These are phyloP conservation scores for Crocodylus rhombifer DNA, from an alignment of 2,797 vertebrate genomes.

Conservation along the genomic window DNA sequence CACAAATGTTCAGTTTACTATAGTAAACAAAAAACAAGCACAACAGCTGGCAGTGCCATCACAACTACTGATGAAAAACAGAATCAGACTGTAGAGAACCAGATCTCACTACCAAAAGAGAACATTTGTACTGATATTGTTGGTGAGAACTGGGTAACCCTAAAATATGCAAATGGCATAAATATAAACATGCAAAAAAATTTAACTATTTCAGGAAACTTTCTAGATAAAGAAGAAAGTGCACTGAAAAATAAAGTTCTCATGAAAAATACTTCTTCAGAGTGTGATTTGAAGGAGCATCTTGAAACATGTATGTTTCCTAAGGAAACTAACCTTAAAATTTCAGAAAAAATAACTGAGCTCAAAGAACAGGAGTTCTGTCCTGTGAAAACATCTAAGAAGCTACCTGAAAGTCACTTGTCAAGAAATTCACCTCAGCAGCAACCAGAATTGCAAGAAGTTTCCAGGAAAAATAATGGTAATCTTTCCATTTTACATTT, in stretches of 20 bases:
- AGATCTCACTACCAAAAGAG: conserved; percentile 73
- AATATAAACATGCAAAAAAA: conserved; percentile 77
- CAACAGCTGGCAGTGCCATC: conserved; percentile 53
- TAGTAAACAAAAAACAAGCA: conserved; percentile 89
- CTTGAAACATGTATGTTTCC: conserved; percentile 93
- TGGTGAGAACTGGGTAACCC: conserved; percentile 79
- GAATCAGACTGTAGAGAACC: conserved; percentile 74
- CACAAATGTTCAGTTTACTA: conserved; percentile 95
- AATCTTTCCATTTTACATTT: conserved; percentile 46
- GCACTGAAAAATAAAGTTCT: conserved; percentile 79
- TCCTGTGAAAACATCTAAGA: conserved; percentile 82
- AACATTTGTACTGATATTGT: conserved; percentile 70
- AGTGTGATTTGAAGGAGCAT: conserved; percentile 79
- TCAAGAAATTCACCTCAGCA: conserved; percentile 78
- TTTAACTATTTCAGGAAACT: conserved; percentile 77
- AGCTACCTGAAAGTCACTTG: conserved; percentile 81
- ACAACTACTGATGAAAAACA: conserved; percentile 82
- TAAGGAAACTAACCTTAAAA: conserved; percentile 92
- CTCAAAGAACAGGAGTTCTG: conserved; percentile 84
- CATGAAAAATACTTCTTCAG: conserved; percentile 77
- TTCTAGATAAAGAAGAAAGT: conserved; percentile 81
- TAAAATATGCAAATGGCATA: conserved; percentile 77
- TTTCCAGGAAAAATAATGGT: conserved; percentile 81
- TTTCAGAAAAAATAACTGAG: conserved; percentile 84
- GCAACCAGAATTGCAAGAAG: conserved; percentile 76